Base-by-base conservation (phyloP, 2,113 vertebrate genomes). In the Otus sunia region DNA sequence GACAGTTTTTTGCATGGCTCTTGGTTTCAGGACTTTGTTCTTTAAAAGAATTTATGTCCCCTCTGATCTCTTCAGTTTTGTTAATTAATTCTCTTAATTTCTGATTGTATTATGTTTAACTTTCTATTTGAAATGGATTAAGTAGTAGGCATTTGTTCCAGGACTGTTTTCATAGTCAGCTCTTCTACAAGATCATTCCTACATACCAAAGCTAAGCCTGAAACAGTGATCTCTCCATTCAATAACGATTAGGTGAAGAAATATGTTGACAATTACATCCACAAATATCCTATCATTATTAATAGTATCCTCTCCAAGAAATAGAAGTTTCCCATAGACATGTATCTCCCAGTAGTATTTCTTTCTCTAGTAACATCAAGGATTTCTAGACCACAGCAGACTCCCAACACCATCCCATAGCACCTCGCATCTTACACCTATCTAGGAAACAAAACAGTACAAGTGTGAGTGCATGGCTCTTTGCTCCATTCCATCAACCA, bases 231-330 rank as follows among this genome's bases (percentile, higher is more conserved):
- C 86, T 91, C 86, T 89, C 93, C 62, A 90, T 94, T 94, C 56
- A 91, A 5, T 63, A 87, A 76, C 78, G 75, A 86, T 68, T 87
- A 91, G 76, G 19, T 86, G 43, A 74, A 95, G n/a, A 91, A 95
- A 75, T 88, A 95, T 62, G 87, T 81, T 82, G 93, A 91, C 76
- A 84, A 67, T 30, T 78, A 68, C 39, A 81, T 87, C 84, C 84
- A 91, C 69, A 96, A 96, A 95, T 94, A 94, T 56, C 80, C 55
- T 93, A 82, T 82, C 34, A 68, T 91, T 93, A 97, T 94, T 96
- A 96, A 95, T 76, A 94, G 84, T 26, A 88, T 58, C 34, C 50
- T 58, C 58, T 60, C 69, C 32, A 79, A 86, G 62, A 88, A 96
- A 43, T 69, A 59, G 22, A 84, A 94, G 63, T 95, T 95, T 93